Evolutionary conservation across 2,113 vertebrate genomes (phyloP).

Genomic region (Erinaceus europaeus): DNA sequence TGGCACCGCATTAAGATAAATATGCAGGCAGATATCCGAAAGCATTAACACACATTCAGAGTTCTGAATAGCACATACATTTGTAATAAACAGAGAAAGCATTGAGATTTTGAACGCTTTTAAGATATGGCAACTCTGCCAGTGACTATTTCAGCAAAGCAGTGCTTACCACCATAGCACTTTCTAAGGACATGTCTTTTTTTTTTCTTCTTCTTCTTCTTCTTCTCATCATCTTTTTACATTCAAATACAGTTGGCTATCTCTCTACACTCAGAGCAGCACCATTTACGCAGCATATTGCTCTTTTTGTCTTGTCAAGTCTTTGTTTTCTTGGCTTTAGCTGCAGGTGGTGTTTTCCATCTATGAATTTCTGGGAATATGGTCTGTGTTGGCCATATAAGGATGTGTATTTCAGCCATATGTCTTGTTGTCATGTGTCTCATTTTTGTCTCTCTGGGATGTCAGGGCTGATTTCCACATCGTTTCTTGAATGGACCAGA

Average conservation of each 20-base stretch:
- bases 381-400: slow-evolving; percentile 62
- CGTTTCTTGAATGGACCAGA: slow-evolving; percentile 39
- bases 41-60: slow-evolving; percentile 69
- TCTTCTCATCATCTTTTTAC: slow-evolving; percentile 67
- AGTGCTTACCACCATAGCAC: slow-evolving; percentile 60
- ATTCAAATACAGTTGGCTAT: slow-evolving; percentile 75
- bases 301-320: slow-evolving; percentile 61
- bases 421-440: slow-evolving; percentile 49
- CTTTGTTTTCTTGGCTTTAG: slow-evolving; percentile 70
- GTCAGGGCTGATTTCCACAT: slow-evolving; percentile 65
- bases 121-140: slow-evolving; percentile 58
- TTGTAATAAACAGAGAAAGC: slow-evolving; percentile 75
- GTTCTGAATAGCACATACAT: slow-evolving; percentile 62
- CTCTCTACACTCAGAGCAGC: slow-evolving; percentile 38
- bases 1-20: slow-evolving; percentile 70
- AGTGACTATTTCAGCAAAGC: slow-evolving; percentile 67
- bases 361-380: slow-evolving; percentile 66
- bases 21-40: slow-evolving; percentile 65
- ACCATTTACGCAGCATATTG: slow-evolving; percentile 57
- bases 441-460: slow-evolving; percentile 63
- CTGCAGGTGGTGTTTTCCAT: slow-evolving; percentile 76
- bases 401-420: slow-evolving; percentile 50
- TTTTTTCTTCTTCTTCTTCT: background rate
- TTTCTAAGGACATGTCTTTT: slow-evolving; percentile 67
- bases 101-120: slow-evolving; percentile 65